Percentiles rank a stretch among this genome's conserved stretches.
phyloP scores from a whole-genome alignment of 1,140 invertebrate species.

The Bathynomus jamesi region DNA sequence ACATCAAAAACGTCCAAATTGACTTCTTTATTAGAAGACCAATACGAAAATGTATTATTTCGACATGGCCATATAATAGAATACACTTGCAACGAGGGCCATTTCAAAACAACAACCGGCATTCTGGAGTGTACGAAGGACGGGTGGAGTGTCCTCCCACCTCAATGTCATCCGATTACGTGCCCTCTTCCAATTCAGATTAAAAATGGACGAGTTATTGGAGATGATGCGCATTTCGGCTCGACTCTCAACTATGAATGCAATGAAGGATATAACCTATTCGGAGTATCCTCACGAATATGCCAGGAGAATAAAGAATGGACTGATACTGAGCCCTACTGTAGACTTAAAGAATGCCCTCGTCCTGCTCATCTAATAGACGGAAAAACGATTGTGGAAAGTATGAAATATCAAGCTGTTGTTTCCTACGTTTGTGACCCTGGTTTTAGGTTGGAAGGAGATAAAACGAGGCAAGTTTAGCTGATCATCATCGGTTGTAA shows the following conservation, averaged over 20 bases:
- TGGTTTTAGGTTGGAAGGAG: conserved; percentile 41
- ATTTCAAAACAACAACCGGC: conserved; percentile 37
- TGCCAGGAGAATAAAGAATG: conserved; percentile 42
- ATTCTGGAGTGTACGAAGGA: conserved; percentile 38
- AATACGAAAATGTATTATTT: conserved; percentile 11
- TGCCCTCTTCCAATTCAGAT: conserved; percentile 35
- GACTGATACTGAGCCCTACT: conserved; percentile 40
- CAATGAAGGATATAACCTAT: conserved; percentile 40
- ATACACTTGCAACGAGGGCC: conserved; percentile 43
- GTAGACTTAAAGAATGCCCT: conserved; percentile 38
- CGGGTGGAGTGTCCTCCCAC: conserved; percentile 35
- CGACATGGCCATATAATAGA: conserved; percentile 35
- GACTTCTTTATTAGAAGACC: conserved; percentile 15
- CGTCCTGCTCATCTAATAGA: conserved; percentile 36
- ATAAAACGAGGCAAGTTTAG: conserved; percentile 18
- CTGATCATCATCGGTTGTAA: background rate
- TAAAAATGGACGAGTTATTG: conserved; percentile 25
- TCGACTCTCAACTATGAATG: conserved; percentile 37
- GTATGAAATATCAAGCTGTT: conserved; percentile 36
- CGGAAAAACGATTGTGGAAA: conserved; percentile 38
- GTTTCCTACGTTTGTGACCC: conserved; percentile 42
- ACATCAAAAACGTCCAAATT: conserved; percentile 14
- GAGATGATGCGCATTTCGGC: conserved; percentile 17
- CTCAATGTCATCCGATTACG: conserved; percentile 32
- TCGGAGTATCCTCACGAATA: conserved; percentile 34